Conservation (phyloP, 2,888 invertebrate species). For the Cryptocephalus primarius region DNA sequence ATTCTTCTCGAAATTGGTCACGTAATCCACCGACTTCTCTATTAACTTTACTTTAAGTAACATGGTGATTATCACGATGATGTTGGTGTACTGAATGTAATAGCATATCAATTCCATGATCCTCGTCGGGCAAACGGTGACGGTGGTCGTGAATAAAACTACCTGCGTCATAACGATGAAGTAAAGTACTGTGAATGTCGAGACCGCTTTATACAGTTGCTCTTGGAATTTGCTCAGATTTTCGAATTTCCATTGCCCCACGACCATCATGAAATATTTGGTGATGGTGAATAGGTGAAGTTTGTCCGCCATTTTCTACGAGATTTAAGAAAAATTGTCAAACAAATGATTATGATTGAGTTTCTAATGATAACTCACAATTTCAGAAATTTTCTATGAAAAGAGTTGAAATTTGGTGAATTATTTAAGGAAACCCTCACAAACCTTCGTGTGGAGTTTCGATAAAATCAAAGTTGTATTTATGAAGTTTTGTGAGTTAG, state of each 20-base stretch:
- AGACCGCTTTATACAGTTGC: neutral
- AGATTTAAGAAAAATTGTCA: too few species aligned
- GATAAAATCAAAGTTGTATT: too few species aligned
- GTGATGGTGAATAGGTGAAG: neutral
- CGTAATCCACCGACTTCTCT: neutral
- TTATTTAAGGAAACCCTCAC: too few species aligned
- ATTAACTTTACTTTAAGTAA: neutral
- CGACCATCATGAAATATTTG: neutral
- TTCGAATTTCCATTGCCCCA: neutral
- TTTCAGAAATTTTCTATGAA: too few species aligned
- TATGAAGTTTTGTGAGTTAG: too few species aligned
- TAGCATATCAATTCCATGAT: neutral
- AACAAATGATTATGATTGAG: too few species aligned
- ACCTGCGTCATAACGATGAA: neutral
- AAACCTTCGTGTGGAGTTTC: too few species aligned
- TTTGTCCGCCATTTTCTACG: neutral
- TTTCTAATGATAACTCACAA: too few species aligned
- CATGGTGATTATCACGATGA: neutral
- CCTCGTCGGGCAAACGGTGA: neutral
- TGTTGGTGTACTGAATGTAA: constrained; percentile 1
- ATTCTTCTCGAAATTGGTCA: neutral
- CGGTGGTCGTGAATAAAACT: neutral
- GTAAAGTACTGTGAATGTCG: neutral
- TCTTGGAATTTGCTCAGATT: neutral
- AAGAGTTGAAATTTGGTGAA: too few species aligned